Evolutionary conservation across 2,797 vertebrate genomes (phyloP).

Genomic region (Cheirogaleus major): DNA sequence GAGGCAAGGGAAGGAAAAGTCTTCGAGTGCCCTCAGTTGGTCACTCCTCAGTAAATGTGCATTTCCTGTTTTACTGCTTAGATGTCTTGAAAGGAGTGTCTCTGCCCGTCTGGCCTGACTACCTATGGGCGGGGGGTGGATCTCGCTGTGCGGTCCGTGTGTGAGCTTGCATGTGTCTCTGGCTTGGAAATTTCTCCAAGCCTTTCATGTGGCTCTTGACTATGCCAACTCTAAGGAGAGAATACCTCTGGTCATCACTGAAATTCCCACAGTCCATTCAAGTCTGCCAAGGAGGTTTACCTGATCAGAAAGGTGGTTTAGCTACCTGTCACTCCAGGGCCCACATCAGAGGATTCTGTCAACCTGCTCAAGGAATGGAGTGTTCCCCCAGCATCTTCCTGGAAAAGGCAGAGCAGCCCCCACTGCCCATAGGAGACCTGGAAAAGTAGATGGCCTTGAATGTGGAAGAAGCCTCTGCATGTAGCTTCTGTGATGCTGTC

Average conservation of each 20-base stretch:
- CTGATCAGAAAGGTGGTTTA: neutral
- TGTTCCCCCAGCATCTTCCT: neutral
- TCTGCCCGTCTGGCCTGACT: neutral
- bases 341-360: neutral
- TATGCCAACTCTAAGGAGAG: neutral
- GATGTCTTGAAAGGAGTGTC: neutral
- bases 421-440: neutral
- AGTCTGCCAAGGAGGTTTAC: neutral
- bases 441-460: neutral
- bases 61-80: neutral
- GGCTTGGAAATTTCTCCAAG: neutral
- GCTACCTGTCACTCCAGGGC: neutral
- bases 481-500: neutral
- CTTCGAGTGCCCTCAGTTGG: neutral
- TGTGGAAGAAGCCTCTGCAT: neutral
- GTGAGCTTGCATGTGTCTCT: neutral
- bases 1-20: neutral
- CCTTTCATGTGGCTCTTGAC: neutral
- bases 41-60: rapidly evolving
- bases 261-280: neutral
- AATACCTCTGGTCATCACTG: neutral
- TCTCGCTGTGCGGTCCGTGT: neutral
- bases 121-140: neutral
- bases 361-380: neutral
- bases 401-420: neutral